phyloP scores from a whole-genome alignment of 2,797 vertebrate species.

The Simalia tracyae region DNA sequence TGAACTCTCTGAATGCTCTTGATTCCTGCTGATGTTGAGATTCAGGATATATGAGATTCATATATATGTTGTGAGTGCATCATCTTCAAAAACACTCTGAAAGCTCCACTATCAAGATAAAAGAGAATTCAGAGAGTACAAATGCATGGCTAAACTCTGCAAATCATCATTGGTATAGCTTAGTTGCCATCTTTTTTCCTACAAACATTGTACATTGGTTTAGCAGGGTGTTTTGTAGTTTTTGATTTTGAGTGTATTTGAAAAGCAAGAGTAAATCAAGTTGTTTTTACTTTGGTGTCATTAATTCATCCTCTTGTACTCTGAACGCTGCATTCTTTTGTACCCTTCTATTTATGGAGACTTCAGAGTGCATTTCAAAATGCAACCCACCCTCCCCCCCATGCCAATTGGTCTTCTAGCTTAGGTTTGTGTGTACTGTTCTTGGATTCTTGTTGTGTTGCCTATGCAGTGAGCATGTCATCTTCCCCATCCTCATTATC shows the following conservation, averaged over 20 bases:
- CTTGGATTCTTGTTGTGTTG: background rate
- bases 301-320: background rate
- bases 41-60: background rate
- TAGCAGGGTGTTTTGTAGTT: background rate
- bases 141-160: background rate
- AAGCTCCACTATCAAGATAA: background rate
- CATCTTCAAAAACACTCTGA: background rate
- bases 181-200: background rate
- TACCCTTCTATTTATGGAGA: background rate
- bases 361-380: background rate
- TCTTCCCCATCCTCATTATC: background rate
- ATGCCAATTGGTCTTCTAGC: background rate
- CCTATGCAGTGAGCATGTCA: background rate
- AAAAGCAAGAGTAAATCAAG: background rate
- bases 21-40: background rate
- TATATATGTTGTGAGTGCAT: background rate
- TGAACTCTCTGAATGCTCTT: background rate
- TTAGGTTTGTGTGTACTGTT: background rate
- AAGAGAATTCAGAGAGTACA: background rate
- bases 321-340: background rate
- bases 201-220: background rate
- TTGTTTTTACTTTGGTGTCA: background rate
- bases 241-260: background rate
- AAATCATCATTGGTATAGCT: background rate
- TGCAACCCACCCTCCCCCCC: background rate